Evolutionary conservation across 2,888 invertebrate species (phyloP).

Genomic region (Sphinx pinastri): DNA sequence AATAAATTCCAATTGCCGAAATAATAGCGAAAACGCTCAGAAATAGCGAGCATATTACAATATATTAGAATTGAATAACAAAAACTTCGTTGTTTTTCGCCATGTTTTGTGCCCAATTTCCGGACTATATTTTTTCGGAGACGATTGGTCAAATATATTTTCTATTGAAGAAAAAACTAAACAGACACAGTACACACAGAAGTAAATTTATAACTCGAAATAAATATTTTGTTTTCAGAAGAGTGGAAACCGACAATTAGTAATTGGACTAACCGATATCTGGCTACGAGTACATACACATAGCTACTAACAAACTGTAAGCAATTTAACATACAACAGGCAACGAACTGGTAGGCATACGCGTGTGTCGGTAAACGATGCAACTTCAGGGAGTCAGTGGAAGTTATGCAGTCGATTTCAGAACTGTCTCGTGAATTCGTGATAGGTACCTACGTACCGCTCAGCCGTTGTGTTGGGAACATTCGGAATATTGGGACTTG

Average conservation of each 20-base stretch:
- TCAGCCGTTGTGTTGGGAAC: not conserved
- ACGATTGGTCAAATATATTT: no score
- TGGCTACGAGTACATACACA: not conserved
- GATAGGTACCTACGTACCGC: slow-evolving; percentile 5
- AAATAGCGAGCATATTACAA: no score
- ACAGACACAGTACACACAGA: no score
- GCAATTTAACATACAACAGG: slow-evolving; percentile 9
- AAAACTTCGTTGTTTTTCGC: no score
- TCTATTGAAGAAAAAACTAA: no score
- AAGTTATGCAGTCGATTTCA: slow-evolving; percentile 28
- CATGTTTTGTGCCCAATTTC: no score
- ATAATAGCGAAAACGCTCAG: no score
- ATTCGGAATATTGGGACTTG: slow-evolving; percentile 6
- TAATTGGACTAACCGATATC: not conserved
- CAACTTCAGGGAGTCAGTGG: slow-evolving; percentile 20
- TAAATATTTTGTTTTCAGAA: not conserved
- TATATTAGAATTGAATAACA: no score
- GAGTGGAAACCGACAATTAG: not conserved
- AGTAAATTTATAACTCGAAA: not conserved
- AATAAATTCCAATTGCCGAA: no score
- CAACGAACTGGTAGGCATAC: slow-evolving; percentile 17
- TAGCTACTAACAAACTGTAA: not conserved
- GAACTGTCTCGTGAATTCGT: slow-evolving; percentile 27
- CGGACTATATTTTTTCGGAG: no score
- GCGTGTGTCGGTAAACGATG: slow-evolving; percentile 16